A percentile compares a stretch with the other conserved stretches of the same genome.
Evolutionary conservation across 2,113 vertebrate species (phyloP).

Genomic region (Dolichotis patagonum): DNA sequence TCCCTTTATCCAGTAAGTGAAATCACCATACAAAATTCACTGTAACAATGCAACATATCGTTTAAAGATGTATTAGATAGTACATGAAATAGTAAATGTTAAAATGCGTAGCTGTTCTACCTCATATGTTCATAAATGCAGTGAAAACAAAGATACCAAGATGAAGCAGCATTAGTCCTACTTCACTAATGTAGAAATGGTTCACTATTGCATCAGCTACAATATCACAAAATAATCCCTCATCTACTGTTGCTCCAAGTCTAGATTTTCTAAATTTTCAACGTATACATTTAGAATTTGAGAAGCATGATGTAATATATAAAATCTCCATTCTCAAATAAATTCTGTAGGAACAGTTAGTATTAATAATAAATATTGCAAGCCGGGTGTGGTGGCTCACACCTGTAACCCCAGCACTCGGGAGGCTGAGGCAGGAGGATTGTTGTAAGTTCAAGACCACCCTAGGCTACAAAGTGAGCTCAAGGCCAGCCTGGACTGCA

Average conservation of each 20-base stretch:
- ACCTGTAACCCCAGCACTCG: no score
- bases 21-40: slow-evolving; percentile 41
- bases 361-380: neutral
- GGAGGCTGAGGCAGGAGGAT: no score
- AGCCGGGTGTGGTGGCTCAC: no score
- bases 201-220: neutral
- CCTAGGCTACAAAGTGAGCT: no score
- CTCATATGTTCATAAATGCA: neutral
- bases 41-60: neutral
- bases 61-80: neutral
- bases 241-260: neutral
- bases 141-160: neutral
- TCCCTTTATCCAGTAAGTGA: neutral
- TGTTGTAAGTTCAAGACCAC: no score
- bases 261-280: neutral
- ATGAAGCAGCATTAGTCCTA: neutral
- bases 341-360: neutral
- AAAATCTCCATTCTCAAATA: neutral
- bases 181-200: neutral
- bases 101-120: neutral
- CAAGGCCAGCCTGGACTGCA: no score
- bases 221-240: neutral
- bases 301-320: neutral
- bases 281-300: neutral
- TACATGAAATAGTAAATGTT: neutral